Evolutionary conservation across 1,140 invertebrate genomes (phyloP).

Genomic region (Zaprionus capensis): DNA sequence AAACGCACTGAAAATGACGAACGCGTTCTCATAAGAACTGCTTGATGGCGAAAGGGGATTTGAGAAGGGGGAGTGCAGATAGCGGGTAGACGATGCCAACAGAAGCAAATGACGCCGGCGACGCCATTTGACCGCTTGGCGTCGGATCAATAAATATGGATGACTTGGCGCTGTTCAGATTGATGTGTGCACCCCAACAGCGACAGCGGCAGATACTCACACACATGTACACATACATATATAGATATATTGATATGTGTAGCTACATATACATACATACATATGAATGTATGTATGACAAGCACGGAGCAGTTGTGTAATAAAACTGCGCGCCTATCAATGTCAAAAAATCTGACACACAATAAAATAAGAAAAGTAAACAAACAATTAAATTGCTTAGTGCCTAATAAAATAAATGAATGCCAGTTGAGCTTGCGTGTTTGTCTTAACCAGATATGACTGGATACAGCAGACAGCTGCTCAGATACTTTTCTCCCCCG

Average conservation of each 20-base stretch:
- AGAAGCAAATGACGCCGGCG: constrained; percentile 65
- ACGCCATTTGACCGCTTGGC: constrained; percentile 46
- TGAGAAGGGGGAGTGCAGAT: background rate
- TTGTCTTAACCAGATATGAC: constrained; percentile 44
- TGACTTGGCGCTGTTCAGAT: constrained; percentile 78
- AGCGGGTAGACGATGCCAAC: background rate
- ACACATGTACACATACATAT: constrained; percentile 11
- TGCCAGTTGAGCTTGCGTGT: constrained; percentile 48
- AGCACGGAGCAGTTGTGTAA: constrained; percentile 61
- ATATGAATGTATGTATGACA: constrained; percentile 20
- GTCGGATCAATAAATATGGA: constrained; percentile 81
- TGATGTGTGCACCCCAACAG: constrained; percentile 56
- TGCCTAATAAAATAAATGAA: constrained; percentile 80
- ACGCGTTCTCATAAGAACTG: constrained; percentile 55
- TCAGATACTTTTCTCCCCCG: constrained; percentile 33
- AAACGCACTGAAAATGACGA: constrained; percentile 55
- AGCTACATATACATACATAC: background rate
- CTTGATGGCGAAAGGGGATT: constrained; percentile 1
- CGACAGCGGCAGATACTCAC: constrained; percentile 33
- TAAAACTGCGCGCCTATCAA: constrained; percentile 82
- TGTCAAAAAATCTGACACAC: constrained; percentile 81
- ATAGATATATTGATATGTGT: background rate
- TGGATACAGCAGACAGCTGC: constrained; percentile 39
- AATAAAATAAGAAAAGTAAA: constrained; percentile 79
- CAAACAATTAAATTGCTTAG: constrained; percentile 83